Evolutionary conservation across 2,797 vertebrate species (phyloP).

Genomic region (Notolepis coatsorum): DNA sequence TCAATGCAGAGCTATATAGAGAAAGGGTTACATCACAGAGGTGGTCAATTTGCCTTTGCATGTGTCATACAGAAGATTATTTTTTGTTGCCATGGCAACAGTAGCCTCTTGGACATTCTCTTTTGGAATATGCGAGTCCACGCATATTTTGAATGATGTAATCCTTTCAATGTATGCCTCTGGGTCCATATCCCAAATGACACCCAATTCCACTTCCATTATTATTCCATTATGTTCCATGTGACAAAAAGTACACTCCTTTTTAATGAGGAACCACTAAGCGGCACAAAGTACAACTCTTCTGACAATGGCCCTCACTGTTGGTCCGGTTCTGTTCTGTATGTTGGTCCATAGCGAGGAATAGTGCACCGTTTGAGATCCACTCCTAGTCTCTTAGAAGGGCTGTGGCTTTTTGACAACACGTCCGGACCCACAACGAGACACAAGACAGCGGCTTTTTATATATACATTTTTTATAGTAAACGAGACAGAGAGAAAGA

Average conservation of each 20-base stretch:
- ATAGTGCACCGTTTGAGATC: slow-evolving; percentile 46
- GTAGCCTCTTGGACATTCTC: slow-evolving; percentile 62
- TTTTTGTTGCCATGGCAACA: slow-evolving; percentile 77
- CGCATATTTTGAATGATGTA: slow-evolving; percentile 56
- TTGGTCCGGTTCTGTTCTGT: slow-evolving; percentile 47
- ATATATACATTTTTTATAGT: slow-evolving; percentile 1
- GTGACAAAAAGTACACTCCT: slow-evolving; percentile 63
- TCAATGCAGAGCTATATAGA: slow-evolving; percentile 46
- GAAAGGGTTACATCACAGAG: slow-evolving; percentile 64
- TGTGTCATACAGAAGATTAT: slow-evolving; percentile 46
- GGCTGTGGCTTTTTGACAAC: slow-evolving; percentile 45
- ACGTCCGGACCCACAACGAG: slow-evolving; percentile 62
- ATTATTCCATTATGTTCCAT: slow-evolving; percentile 62
- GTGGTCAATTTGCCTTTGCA: slow-evolving; percentile 44
- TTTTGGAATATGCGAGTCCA: slow-evolving; percentile 59
- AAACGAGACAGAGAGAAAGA: slow-evolving; percentile 47
- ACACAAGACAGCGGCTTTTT: slow-evolving; percentile 61
- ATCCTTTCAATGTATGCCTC: slow-evolving; percentile 59
- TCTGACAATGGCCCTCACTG: slow-evolving; percentile 47
- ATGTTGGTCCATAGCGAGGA: slow-evolving; percentile 51
- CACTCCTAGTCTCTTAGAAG: slow-evolving; percentile 46
- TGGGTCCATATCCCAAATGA: slow-evolving; percentile 61
- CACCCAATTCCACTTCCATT: slow-evolving; percentile 58
- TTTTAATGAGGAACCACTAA: slow-evolving; percentile 58
- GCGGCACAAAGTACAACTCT: slow-evolving; percentile 51